These are phyloP conservation scores for Caenorhabditis doughertyi DNA, from an alignment of 2,888 invertebrate genomes.

Conservation along the genomic window DNA sequence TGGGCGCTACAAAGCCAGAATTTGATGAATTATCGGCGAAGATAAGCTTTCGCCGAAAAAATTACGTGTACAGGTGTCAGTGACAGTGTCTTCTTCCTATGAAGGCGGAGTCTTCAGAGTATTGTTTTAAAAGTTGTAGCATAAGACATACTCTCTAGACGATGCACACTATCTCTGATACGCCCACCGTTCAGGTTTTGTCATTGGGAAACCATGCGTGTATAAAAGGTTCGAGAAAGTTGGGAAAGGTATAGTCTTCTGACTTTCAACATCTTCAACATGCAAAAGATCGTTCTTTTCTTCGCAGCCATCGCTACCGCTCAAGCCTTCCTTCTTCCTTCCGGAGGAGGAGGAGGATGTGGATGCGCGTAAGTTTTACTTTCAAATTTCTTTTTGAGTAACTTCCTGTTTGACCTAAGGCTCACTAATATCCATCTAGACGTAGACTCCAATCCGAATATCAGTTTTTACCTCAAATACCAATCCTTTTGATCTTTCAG, in stretches of 20 bases:
- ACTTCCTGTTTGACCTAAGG: no score
- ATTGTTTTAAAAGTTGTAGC: constrained; percentile 47
- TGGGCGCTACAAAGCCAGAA: constrained; percentile 21
- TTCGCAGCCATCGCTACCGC: constrained; percentile 65
- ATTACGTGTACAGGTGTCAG: constrained; percentile 44
- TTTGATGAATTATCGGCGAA: constrained; percentile 55
- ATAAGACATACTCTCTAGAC: background rate
- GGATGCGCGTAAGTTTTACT: constrained; percentile 71
- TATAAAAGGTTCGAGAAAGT: constrained; percentile 38
- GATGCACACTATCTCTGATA: constrained; percentile 25
- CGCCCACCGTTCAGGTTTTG: constrained; percentile 51
- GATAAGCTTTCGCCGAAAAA: constrained; percentile 54
- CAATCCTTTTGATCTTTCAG: constrained; percentile 28
- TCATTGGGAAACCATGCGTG: constrained; percentile 3
- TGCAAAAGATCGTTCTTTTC: constrained; percentile 71
- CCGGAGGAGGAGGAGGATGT: constrained; percentile 69
- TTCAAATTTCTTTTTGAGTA: constrained; percentile 12
- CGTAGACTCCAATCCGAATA: no score
- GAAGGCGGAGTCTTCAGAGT: constrained; percentile 35
- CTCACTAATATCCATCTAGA: no score
- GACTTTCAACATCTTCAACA: constrained; percentile 46
- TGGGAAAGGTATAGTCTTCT: constrained; percentile 37
- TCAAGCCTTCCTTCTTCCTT: constrained; percentile 67
- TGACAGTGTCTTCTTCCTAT: constrained; percentile 1
- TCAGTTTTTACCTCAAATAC: background rate